Conservation (phyloP, 2,797 vertebrate species). For the Silurus lanzhouensis region DNA sequence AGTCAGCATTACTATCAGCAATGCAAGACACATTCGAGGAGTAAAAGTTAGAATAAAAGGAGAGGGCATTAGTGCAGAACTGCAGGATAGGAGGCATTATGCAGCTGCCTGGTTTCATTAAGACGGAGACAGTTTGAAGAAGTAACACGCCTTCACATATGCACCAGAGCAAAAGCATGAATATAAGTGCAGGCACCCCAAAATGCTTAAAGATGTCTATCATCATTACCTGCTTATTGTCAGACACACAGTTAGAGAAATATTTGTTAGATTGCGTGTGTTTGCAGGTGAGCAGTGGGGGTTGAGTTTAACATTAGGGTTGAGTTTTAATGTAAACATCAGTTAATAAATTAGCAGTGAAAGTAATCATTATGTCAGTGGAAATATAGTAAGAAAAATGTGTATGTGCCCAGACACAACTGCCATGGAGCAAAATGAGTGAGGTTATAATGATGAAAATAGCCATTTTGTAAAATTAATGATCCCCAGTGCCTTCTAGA, state of each 20-base stretch:
- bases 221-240: conserved; percentile 25
- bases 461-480: background rate
- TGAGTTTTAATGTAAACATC: background rate
- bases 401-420: background rate
- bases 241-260: background rate
- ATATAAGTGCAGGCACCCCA: conserved; percentile 63
- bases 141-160: conserved; percentile 54
- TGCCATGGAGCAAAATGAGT: background rate
- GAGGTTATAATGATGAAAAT: background rate
- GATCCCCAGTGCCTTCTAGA: background rate
- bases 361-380: background rate
- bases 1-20: background rate
- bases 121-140: conserved; percentile 67
- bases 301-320: background rate
- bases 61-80: background rate
- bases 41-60: background rate
- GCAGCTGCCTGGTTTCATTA: conserved; percentile 72
- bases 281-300: background rate
- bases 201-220: conserved; percentile 56
- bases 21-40: background rate
- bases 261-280: background rate
- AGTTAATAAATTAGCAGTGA: background rate
- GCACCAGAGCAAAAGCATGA: conserved; percentile 62
- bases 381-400: background rate
- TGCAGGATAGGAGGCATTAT: conserved; percentile 67